phyloP scores from a whole-genome alignment of 2,888 invertebrate species.

The Chorisops tibialis region DNA sequence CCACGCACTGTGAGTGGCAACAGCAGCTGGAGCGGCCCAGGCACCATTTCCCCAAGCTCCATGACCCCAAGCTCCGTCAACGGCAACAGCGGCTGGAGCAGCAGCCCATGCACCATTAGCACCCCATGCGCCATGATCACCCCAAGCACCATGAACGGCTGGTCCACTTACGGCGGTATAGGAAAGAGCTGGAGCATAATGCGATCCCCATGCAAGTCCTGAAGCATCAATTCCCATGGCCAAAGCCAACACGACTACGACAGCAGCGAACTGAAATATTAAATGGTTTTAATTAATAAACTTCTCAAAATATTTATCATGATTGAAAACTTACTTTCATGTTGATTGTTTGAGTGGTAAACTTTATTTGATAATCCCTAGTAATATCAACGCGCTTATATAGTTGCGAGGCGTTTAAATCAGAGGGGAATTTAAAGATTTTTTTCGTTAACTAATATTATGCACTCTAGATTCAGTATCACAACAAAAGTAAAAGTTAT shows the following conservation, averaged over 20 bases:
- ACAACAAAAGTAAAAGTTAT: slow-evolving; percentile 12
- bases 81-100: background rate
- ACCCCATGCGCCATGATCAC: slow-evolving; percentile 27
- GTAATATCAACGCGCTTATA: too few species aligned
- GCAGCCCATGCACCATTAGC: slow-evolving; percentile 28
- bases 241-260: too few species aligned
- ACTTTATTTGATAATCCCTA: slow-evolving; percentile 6
- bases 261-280: slow-evolving; percentile 34
- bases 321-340: slow-evolving; percentile 11
- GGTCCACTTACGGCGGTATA: slow-evolving; percentile 38
- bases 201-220: slow-evolving; percentile 12
- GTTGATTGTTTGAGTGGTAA: slow-evolving; percentile 13
- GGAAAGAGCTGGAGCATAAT: slow-evolving; percentile 30
- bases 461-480: background rate
- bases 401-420: background rate
- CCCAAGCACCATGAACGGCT: slow-evolving; percentile 24
- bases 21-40: slow-evolving; percentile 15
- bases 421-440: background rate
- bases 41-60: slow-evolving; percentile 12
- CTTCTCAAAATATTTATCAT: background rate
- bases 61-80: background rate
- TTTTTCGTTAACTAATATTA: background rate
- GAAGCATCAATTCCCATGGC: slow-evolving; percentile 2
- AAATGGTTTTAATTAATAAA: background rate
- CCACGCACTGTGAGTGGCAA: slow-evolving; percentile 1